Base-by-base conservation (phyloP, 37 sponge, comb jelly and placozoan species). In the Diacarnus erythraeanus region DNA sequence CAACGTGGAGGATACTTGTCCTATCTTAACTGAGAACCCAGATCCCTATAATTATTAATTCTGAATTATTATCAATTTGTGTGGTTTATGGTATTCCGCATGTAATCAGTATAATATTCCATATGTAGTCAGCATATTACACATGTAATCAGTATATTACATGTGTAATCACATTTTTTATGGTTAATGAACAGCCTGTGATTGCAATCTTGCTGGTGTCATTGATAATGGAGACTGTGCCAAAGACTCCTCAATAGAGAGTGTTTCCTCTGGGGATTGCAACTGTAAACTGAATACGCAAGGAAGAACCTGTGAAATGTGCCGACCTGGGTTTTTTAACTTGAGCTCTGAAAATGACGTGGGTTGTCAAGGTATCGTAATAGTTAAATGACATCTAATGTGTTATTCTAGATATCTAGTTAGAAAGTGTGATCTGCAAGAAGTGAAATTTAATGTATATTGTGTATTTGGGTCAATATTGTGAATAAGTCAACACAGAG, bases 361-460 rank as follows among this genome's bases (percentile, higher is more conserved):
- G 36, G 95, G 95, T 23, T 94, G 95, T 69, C 72, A 77, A 81
- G 90, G 90, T 90, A 34, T 30, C 69, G n/a, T 47, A 41, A 74
- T 64, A 27, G 34, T 20, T 63, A 18, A 2, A 58, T 58, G 12
- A 6, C 3, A 38, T 20, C 3, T 40, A 64, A 36, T 74, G 72
- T 15, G 34, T 65, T 66, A 15, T 18, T 23, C n/a, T n/a, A n/a
- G n/a, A n/a, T n/a, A n/a, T n/a, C n/a, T n/a, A n/a, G n/a, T n/a
- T n/a, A n/a, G n/a, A n/a, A n/a, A n/a, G n/a, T n/a, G n/a, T n/a
- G n/a, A n/a, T n/a, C n/a, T n/a, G n/a, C n/a, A n/a, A n/a, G n/a
- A n/a, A n/a, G n/a, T n/a, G n/a, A n/a, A n/a, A n/a, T n/a, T n/a
- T n/a, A n/a, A n/a, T n/a, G n/a, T n/a, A n/a, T n/a, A n/a, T n/a